Evolutionary conservation across 2,113 vertebrate species (phyloP).

Genomic region (Pluvianellus socialis): DNA sequence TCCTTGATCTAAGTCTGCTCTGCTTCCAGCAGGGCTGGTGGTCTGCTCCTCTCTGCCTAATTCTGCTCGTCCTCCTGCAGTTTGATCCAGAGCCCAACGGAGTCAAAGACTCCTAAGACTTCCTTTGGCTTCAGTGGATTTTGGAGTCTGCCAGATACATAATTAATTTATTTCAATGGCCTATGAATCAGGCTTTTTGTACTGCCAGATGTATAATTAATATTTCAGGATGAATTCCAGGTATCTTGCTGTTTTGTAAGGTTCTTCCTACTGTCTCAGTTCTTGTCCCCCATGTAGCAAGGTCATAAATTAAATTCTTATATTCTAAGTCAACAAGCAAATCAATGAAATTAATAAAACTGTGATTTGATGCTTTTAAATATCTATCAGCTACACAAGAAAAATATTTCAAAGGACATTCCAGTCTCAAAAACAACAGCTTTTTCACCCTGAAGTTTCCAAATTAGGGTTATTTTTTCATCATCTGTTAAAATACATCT

Average conservation of each 20-base stretch:
- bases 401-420: neutral
- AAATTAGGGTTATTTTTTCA: neutral
- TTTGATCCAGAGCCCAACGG: slow-evolving; percentile 13
- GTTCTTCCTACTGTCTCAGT: slow-evolving; percentile 26
- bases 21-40: neutral
- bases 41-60: neutral
- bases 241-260: slow-evolving; percentile 51
- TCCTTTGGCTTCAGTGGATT: slow-evolving; percentile 40
- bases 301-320: slow-evolving; percentile 35
- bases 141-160: slow-evolving; percentile 55
- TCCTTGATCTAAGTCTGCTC: neutral
- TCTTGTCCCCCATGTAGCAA: neutral
- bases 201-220: slow-evolving; percentile 65
- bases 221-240: slow-evolving; percentile 65
- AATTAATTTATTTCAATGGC: slow-evolving; percentile 66
- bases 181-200: slow-evolving; percentile 59
- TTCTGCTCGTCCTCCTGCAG: neutral
- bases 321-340: neutral
- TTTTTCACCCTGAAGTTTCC: neutral
- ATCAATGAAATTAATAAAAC: neutral
- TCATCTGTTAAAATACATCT: neutral
- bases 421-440: neutral
- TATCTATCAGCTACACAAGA: neutral
- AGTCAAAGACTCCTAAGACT: slow-evolving; percentile 42
- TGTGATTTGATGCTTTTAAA: neutral